Percentiles rank a stretch among this genome's conserved stretches.
Evolutionary conservation across 1,140 invertebrate species (phyloP).

Genomic region (Papilio helenus): DNA sequence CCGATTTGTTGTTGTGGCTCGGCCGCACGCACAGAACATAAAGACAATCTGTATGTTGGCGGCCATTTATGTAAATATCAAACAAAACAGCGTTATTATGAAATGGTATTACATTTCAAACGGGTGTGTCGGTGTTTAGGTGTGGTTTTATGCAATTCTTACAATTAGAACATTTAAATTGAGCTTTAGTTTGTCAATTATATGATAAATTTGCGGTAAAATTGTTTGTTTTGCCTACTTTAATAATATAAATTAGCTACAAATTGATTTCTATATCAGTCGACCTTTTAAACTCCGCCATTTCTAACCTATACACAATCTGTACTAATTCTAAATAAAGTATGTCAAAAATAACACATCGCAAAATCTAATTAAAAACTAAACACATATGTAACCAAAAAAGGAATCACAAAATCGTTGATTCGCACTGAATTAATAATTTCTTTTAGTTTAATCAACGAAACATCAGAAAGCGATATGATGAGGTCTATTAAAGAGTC

Average conservation of each 20-base stretch:
- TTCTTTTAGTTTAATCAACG: conserved; percentile 77
- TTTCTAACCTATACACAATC: background rate
- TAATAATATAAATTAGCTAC: background rate
- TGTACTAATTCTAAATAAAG: background rate
- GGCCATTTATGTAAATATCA: conserved; percentile 81
- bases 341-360: background rate
- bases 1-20: conserved; percentile 72
- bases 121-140: conserved; percentile 66
- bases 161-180: conserved; percentile 45
- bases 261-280: background rate
- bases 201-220: background rate
- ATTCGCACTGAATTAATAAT: conserved; percentile 62
- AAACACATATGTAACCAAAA: conserved; percentile 52
- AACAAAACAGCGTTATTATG: conserved; percentile 76
- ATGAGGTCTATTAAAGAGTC: conserved; percentile 78
- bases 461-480: conserved; percentile 79
- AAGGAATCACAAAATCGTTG: conserved; percentile 53
- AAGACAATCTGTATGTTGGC: conserved; percentile 79
- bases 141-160: conserved; percentile 60
- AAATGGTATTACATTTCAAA: conserved; percentile 69
- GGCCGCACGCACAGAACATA: conserved; percentile 81
- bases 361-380: conserved; percentile 40
- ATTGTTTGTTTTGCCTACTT: background rate
- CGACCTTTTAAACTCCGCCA: background rate
- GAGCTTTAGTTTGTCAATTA: background rate